Evolutionary conservation across 2,797 vertebrate genomes (phyloP).

Genomic region (Crax fasciolata): DNA sequence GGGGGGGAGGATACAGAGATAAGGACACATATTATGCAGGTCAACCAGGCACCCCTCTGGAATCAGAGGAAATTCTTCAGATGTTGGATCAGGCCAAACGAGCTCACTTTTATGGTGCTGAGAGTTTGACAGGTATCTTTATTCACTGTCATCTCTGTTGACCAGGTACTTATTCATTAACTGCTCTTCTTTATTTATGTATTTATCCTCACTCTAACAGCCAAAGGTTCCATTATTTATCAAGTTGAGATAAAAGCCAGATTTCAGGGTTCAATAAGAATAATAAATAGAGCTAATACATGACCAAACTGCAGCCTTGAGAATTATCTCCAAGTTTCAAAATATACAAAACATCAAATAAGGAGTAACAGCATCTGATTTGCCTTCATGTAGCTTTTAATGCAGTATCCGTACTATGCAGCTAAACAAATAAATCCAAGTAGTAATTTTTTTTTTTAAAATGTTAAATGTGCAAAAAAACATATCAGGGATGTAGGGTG

Average conservation of each 20-base stretch:
- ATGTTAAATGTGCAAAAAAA: background rate
- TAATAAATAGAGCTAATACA: conserved; percentile 22
- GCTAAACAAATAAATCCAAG: background rate
- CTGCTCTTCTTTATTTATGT: background rate
- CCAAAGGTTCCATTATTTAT: conserved; percentile 29
- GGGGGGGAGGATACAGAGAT: background rate
- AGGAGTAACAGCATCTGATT: background rate
- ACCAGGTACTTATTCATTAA: conserved; percentile 16
- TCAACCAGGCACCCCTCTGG: background rate
- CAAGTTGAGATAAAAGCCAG: conserved; percentile 26
- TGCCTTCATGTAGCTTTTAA: background rate
- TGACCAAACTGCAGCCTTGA: background rate
- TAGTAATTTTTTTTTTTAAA: background rate
- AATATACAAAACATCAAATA: background rate
- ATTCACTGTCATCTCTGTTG: background rate
- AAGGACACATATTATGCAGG: background rate
- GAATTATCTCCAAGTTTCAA: background rate
- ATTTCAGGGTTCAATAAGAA: conserved; percentile 30
- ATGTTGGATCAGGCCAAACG: background rate
- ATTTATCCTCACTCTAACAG: conserved; percentile 15
- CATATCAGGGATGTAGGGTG: background rate
- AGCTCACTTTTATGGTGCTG: background rate
- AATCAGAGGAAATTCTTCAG: conserved; percentile 29
- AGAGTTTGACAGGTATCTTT: background rate
- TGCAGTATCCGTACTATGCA: background rate